Base-by-base conservation (phyloP, 1,140 invertebrate species). In the Asbolus verrucosus region DNA sequence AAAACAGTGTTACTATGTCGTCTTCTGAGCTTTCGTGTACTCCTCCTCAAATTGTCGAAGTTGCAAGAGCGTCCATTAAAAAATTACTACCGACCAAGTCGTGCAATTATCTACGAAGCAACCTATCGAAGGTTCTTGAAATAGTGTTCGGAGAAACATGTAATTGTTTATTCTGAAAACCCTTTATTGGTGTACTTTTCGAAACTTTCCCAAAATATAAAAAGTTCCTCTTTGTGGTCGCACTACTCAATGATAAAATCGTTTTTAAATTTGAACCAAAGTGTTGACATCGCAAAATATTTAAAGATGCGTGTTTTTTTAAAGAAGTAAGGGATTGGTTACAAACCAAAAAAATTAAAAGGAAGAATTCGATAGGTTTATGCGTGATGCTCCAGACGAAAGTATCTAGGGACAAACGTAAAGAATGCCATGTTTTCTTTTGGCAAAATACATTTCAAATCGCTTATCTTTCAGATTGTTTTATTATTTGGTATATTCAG, bases 341-440 rank as follows among this genome's bases (percentile, higher is more conserved):
- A 30, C 13, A 24, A 15, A 60, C 27, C 54, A 4, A 60, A 60
- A 60, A 60, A 60, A 11, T 3, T 24, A 60, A 24, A 60, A 30
- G 13, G 54, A 60, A 27, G 5, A 60, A 13, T 36, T 60, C 13
- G 31, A 60, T 30, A 60, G 6, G 14, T 60, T 60, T 16, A n/a
- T 60, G 14, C 13, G 8, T 60, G 54, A 60, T 14, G 54, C 54
- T 30, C 24, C 54, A 13, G 54, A 60, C 16, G 54, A 60, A 16
- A 60, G 1, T 60, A 60, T 60, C 24, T 60, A 24, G 24, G 6
- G 11, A 60, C 54, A 60, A 60, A 60, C n/a, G 54, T 60, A 30
- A 30, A 16, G 14, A 41, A 15, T 15, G 15, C 5, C 14, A 41
- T 41, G 13, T 41, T 41, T 41, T 41, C 6, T 16, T 27, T 27